Evolutionary conservation across 2,888 invertebrate species (phyloP).

Genomic region (Proisotoma minuta): DNA sequence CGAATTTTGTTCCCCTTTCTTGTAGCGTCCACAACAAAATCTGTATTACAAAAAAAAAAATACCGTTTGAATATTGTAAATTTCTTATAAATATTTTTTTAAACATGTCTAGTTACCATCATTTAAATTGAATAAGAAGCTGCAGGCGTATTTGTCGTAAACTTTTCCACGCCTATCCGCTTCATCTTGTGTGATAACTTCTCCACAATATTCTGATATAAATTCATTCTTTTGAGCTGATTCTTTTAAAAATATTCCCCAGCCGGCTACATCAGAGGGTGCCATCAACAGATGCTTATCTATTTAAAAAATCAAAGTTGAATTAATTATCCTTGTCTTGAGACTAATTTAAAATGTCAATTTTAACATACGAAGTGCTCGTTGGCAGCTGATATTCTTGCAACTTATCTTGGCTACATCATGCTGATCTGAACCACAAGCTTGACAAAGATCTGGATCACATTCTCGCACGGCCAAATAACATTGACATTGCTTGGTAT

Average conservation of each 20-base stretch:
- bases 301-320: conserved; percentile 30
- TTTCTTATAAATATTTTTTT: not conserved
- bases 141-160: conserved; percentile 99
- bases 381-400: conserved; percentile 88
- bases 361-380: conserved; percentile 78
- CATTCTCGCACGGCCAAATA: conserved; percentile 97
- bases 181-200: conserved; percentile 97
- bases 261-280: conserved; percentile 96
- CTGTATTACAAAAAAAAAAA: not conserved
- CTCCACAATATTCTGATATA: conserved; percentile 98
- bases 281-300: conserved; percentile 87
- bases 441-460: conserved; percentile 94
- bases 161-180: conserved; percentile 98
- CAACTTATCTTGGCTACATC: conserved; percentile 71
- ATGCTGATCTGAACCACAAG: conserved; percentile 86
- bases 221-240: conserved; percentile 97
- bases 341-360: not conserved
- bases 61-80: too few relatives aligned
- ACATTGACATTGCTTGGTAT: conserved; percentile 98
- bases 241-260: conserved; percentile 97
- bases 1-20: conserved; percentile 98
- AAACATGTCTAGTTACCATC: conserved; percentile 65
- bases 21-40: conserved; percentile 88
- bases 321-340: too few relatives aligned
- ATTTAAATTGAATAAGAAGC: conserved; percentile 96